These are phyloP conservation scores for Rousettus madagascariensis DNA, from an alignment of 2,797 vertebrate genomes.

Conservation along the genomic window DNA sequence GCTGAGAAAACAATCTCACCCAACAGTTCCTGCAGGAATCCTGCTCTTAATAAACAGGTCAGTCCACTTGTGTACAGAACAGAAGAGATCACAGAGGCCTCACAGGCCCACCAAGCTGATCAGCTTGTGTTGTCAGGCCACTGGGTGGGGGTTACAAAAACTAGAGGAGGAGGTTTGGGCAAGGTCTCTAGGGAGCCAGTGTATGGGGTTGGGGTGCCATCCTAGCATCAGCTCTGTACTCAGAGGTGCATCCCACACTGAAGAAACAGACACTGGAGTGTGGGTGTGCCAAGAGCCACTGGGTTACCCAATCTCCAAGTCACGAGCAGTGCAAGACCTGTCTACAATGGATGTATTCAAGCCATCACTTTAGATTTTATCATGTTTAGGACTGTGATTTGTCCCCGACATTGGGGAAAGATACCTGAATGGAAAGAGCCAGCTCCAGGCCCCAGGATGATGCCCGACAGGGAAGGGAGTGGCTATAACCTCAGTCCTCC, in stretches of 20 bases:
- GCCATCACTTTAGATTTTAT: neutral
- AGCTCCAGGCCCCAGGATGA: neutral
- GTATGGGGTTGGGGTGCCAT: neutral
- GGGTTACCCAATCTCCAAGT: neutral
- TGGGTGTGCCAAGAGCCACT: neutral
- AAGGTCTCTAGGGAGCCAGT: neutral
- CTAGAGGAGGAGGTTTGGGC: neutral
- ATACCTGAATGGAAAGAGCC: neutral
- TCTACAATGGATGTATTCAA: neutral
- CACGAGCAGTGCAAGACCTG: neutral
- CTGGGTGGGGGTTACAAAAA: neutral
- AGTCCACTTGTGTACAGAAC: accelerated
- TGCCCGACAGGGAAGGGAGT: neutral
- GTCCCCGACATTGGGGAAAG: neutral
- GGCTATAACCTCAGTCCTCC: neutral
- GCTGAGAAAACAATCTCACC: neutral
- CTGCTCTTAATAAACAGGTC: neutral
- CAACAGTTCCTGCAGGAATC: neutral
- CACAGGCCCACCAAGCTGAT: neutral
- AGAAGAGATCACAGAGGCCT: neutral
- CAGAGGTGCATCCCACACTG: neutral
- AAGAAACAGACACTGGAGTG: neutral
- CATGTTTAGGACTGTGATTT: neutral
- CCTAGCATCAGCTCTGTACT: neutral
- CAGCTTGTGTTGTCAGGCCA: neutral